Base-by-base conservation (phyloP, 92 coral and sea anemone genomes). In the Epizoanthus stellaris region DNA sequence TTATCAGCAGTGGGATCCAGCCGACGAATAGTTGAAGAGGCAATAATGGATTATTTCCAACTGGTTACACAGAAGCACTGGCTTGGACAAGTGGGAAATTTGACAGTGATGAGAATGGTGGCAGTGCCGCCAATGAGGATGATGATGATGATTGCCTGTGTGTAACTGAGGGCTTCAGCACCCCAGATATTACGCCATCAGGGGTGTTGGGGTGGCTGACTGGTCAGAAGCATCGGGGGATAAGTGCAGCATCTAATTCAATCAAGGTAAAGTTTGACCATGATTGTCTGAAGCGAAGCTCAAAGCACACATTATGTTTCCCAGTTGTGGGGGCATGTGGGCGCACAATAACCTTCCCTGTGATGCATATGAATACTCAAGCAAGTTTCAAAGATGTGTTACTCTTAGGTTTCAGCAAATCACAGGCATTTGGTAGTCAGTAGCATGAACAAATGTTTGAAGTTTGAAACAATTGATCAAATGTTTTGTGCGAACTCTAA, bases 21-120 rank as follows among this genome's bases (percentile, higher is more conserved):
- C 20, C 87, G 86, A 59, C 91, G 81, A 38, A 70, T 38, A 17
- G 43, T 62, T 45, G 88, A 87, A 87, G 91, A 87, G 73, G 43
- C 63, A 42, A 76, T 90, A 16, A 90, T 87, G 93, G 93, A 90
- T 47, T 68, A 81, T 75, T 87, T 90, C 49, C 93, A 90, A 83
- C 87, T 53, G 87, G 87, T 34, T 83, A 83, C 69, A 20, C 80
- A 52, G 87, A 83, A 30, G 87, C 87, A 53, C 60, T 83, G 60
- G 80, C 75, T 42, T 81, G 85, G 75, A 67, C 21, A 64, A 77
- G 19, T 30, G 20, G 16, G 12, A 42, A 70, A 49, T 49, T 49
- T 49, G 54, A 49, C 54, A 59, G 74, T 42, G 67, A 17, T 73
- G 86, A 57, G 69, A 30, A 21, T 56, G 77, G 21, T 68, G 85